These are phyloP conservation scores for Tonatia bakeri DNA, from an alignment of 2,113 vertebrate genomes.

Conservation along the genomic window DNA sequence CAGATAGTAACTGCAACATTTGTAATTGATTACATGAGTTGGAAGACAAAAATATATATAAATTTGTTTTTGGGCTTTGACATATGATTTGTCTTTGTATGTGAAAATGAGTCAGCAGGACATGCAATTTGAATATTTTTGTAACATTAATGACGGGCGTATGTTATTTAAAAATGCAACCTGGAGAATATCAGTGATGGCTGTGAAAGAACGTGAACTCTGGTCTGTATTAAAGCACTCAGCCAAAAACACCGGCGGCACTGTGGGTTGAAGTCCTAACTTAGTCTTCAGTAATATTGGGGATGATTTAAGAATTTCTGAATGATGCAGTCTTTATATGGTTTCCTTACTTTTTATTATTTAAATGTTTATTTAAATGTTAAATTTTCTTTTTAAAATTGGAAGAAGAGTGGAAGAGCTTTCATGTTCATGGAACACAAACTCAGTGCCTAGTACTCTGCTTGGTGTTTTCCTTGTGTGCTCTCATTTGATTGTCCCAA, in stretches of 20 bases:
- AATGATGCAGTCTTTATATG: background rate
- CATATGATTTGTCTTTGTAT: background rate
- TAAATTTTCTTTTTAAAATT: background rate
- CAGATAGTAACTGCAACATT: background rate
- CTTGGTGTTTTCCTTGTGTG: background rate
- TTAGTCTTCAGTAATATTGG: background rate
- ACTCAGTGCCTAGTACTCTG: background rate
- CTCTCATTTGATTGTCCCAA: background rate
- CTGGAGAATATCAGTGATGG: background rate
- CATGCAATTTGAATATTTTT: background rate
- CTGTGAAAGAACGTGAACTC: background rate
- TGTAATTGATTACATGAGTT: background rate
- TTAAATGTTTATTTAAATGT: background rate
- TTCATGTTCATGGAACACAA: background rate
- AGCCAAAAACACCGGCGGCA: background rate
- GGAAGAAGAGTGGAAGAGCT: background rate
- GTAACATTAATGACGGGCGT: background rate
- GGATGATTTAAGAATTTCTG: background rate
- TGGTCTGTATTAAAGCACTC: background rate
- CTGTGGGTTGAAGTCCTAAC: background rate
- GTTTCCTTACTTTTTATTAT: background rate
- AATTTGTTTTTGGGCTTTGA: background rate
- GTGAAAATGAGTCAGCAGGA: background rate
- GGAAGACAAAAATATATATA: background rate
- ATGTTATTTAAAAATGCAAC: background rate